Evolutionary conservation across 2,113 vertebrate genomes (phyloP), one percentile per base, ranked within the genome.

Genomic region (Triplophysa dalaica): DNA sequence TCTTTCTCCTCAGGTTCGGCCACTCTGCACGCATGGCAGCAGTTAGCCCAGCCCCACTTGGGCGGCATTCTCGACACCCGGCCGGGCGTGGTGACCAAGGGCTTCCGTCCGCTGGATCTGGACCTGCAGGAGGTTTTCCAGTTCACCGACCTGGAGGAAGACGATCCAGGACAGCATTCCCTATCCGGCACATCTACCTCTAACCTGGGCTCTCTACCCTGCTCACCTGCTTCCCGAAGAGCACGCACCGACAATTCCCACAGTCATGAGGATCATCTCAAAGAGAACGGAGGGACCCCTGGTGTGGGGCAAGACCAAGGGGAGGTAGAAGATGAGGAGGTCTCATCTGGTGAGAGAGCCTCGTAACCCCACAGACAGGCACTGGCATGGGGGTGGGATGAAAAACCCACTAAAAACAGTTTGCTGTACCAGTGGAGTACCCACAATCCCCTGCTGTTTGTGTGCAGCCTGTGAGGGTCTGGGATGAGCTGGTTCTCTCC

Each of bases 11-110:
- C 89, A 99, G 98, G 98, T 85, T 99, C 97, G 54, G 97, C 94
- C 79, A 99, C 98, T n/a, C 93, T 98, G 78, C 97, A 98, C 83
- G 97, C 98, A 12, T 99, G 98, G 97, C 98, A 99, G 90, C 98
- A 97, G 92, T 80, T 99, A 89, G 98, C 98, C 79, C 97, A 99
- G 86, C 97, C 98, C 84, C 95, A 99, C 89, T 93, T 99, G 26
- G 98, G 96, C 0, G 96, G 96, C 50, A 94, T 99, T 86, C 91
- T 99, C 88, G 97, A 99, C 85, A 89, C 95, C 0, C 94, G 98
- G 84, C 97, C 98, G 0, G 98, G 98, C 9, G 98, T 99, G 88
- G 95, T 99, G 90, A 99, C 97, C 16, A 99, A 98, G 89, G 97
- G 96, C 91, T 99, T 98, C 90, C 91, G 95, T 81, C 95, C 94